Conservation (phyloP, 2,113 vertebrate genomes). For the Eubucco bourcierii region DNA sequence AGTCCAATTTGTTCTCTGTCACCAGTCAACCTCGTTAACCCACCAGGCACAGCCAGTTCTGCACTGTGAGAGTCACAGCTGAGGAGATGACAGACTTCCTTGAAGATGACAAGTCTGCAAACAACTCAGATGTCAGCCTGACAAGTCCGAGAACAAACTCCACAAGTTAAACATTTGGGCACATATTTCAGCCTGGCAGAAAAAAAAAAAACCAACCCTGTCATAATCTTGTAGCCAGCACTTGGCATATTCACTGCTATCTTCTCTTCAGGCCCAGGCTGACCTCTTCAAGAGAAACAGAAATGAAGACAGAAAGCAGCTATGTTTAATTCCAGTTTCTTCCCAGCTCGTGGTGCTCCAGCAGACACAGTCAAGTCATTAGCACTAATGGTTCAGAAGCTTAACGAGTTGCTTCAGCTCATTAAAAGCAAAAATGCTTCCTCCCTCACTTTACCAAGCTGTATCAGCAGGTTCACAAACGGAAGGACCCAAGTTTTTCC, state of each 20-base stretch:
- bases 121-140: background rate
- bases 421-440: background rate
- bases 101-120: slow-evolving; percentile 38
- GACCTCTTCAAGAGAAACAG: background rate
- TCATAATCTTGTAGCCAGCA: background rate
- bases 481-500: background rate
- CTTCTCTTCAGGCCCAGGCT: background rate
- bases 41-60: background rate
- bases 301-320: background rate
- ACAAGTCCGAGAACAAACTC: background rate
- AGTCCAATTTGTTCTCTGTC: background rate
- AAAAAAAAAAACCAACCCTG: background rate
- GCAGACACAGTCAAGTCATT: background rate
- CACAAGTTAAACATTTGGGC: background rate
- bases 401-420: background rate
- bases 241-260: background rate
- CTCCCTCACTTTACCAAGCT: background rate
- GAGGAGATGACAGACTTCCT: background rate
- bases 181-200: background rate
- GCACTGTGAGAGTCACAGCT: background rate
- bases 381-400: background rate
- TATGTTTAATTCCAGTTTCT: background rate
- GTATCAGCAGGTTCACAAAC: background rate
- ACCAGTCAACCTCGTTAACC: background rate
- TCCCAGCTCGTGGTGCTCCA: background rate